Base-by-base conservation (phyloP, 2,888 invertebrate genomes). In the Tenodera sinensis region DNA sequence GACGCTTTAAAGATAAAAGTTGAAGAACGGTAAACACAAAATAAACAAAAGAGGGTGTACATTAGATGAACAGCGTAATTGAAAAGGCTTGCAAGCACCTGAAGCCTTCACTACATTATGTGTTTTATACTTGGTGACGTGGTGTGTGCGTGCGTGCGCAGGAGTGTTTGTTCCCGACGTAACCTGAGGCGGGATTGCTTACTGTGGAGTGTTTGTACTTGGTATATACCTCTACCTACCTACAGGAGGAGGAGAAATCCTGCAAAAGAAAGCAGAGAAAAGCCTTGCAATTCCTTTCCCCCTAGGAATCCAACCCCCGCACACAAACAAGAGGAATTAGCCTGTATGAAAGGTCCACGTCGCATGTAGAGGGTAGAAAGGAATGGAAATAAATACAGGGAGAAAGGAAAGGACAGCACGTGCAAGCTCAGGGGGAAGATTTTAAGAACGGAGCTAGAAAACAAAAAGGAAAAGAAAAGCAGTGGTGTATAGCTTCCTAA, bases 241-340 rank as follows among this genome's bases (percentile, higher is more conserved):
- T 47, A 14, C n/a, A 28, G 54, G 12, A 25, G 8, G 27, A 54
- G 9, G 54, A 42, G 27, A 14, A 85, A 28, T 85, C 85, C 85
- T 14, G 85, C n/a, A 85, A 71, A 85, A 85, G 85, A 85, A 85
- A 85, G 85, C 85, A 85, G 54, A 47, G 85, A 47, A 85, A 85
- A 85, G 54, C 54, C 28, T 9, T 27, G 54, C 85, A 85, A 54
- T 54, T 85, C 54, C 85, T 54, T 85, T 28, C 85, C 85, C 85
- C 85, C 27, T 20, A 85, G 54, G 85, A 54, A 85, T 85, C 54
- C 85, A 85, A 20, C 54, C 54, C 85, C 85, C 85, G 15, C 47
- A 42, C 85, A 85, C 54, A 85, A 54, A 54, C 54, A 85, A 54
- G 85, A 85, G 85, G 42, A 85, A 85, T 85, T 85, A 85, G 85